phyloP scores from a whole-genome alignment of 2,797 vertebrate genomes.

The Catharus ustulatus region DNA sequence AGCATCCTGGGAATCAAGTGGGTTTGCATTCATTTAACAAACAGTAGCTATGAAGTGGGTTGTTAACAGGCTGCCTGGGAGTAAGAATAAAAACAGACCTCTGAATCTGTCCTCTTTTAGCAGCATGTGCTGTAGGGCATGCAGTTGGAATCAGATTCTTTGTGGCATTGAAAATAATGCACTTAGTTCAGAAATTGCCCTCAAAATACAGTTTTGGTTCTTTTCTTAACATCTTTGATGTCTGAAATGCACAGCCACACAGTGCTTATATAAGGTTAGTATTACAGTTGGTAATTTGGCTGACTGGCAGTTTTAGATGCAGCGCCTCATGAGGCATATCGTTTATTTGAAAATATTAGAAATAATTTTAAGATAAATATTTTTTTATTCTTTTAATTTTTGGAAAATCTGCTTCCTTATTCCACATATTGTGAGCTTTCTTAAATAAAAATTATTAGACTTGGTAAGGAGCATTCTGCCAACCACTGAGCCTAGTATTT shows the following conservation, averaged over 20 bases:
- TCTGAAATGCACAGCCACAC: slow-evolving; percentile 57
- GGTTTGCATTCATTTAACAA: slow-evolving; percentile 63
- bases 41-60: slow-evolving; percentile 59
- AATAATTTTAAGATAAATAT: slow-evolving; percentile 61
- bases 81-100: slow-evolving; percentile 33
- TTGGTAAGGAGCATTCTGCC: not conserved
- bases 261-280: slow-evolving; percentile 40
- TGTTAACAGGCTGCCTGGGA: slow-evolving; percentile 51
- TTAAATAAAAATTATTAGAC: slow-evolving; percentile 36
- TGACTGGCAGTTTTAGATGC: slow-evolving; percentile 60
- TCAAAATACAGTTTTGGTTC: slow-evolving; percentile 69
- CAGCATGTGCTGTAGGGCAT: slow-evolving; percentile 55
- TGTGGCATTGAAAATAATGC: slow-evolving; percentile 56
- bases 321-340: slow-evolving; percentile 2
- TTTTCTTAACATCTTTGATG: slow-evolving; percentile 62
- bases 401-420: slow-evolving; percentile 28
- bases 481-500: not conserved
- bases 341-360: slow-evolving; percentile 52
- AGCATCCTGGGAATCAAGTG: slow-evolving; percentile 42
- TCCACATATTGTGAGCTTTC: slow-evolving; percentile 10
- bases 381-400: slow-evolving; percentile 43
- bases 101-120: slow-evolving; percentile 59
- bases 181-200: slow-evolving; percentile 58
- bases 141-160: slow-evolving; percentile 58
- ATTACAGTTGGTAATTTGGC: slow-evolving; percentile 48